Conservation (phyloP, 2,113 vertebrate genomes). For the Vidua chalybeata region DNA sequence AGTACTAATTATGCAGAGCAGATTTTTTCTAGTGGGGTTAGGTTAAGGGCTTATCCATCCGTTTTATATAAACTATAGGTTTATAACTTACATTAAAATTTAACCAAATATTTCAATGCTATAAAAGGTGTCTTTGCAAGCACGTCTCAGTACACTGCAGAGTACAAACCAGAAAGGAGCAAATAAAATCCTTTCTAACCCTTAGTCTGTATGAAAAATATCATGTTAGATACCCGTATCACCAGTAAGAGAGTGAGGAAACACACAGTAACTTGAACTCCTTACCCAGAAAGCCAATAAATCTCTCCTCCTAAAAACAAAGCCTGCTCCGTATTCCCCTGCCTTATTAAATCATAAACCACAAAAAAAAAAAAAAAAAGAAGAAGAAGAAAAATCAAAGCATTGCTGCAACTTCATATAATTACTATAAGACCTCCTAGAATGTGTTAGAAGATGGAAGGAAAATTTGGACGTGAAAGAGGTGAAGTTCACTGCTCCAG, state of each 20-base stretch:
- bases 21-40: not conserved
- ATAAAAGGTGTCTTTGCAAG: not conserved
- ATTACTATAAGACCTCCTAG: not conserved
- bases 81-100: not conserved
- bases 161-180: not conserved
- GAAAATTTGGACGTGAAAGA: not conserved
- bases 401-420: not conserved
- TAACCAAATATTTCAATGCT: not conserved
- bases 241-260: not conserved
- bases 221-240: not conserved
- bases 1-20: not conserved
- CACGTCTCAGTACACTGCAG: not conserved
- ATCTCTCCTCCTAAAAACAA: constrained; percentile 21
- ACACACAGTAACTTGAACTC: not conserved
- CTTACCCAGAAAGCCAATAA: not conserved
- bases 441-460: not conserved
- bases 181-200: not conserved
- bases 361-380: not conserved
- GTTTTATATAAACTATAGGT: not conserved
- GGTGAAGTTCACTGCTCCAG: not conserved
- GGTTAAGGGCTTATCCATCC: not conserved
- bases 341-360: constrained; percentile 22
- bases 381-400: not conserved
- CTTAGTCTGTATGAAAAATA: not conserved
- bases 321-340: not conserved